Conservation (phyloP, 2,888 invertebrate genomes). For the Mellilla xanthometata region DNA sequence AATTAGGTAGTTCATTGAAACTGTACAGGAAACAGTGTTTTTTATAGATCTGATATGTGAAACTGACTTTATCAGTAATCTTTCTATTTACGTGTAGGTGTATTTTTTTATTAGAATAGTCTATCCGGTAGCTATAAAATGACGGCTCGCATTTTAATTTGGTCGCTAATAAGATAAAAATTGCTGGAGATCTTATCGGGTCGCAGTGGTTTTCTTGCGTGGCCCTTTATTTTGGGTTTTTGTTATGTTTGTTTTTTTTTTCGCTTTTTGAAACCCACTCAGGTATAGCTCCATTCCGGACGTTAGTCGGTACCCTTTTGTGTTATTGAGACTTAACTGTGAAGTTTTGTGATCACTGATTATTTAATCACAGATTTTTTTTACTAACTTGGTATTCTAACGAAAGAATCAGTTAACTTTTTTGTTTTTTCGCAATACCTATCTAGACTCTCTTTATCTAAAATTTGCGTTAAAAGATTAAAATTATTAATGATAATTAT, state of each 20-base stretch:
- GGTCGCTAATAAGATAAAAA: conserved; percentile 55
- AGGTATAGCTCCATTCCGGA: conserved; percentile 45
- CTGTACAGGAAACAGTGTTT: conserved; percentile 16
- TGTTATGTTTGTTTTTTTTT: conserved; percentile 43
- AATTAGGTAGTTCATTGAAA: conserved; percentile 26
- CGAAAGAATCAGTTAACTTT: too few relatives aligned
- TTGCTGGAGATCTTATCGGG: conserved; percentile 56
- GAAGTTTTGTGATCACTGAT: conserved; percentile 16
- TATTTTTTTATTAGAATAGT: conserved; percentile 40
- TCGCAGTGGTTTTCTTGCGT: conserved; percentile 44
- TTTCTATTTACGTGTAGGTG: conserved; percentile 39
- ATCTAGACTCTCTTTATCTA: too few relatives aligned
- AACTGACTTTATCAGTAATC: conserved; percentile 34
- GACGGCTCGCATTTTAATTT: conserved; percentile 60
- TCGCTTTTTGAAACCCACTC: conserved; percentile 40
- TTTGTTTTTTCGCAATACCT: too few relatives aligned
- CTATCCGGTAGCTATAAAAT: conserved; percentile 46
- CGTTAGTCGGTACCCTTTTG: conserved; percentile 45
- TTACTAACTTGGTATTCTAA: too few relatives aligned
- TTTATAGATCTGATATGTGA: conserved; percentile 21
- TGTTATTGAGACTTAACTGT: conserved; percentile 53
- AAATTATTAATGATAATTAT: too few relatives aligned
- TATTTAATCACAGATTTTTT: too few relatives aligned
- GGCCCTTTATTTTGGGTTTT: conserved; percentile 44
- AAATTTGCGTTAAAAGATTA: too few relatives aligned